A percentile compares a stretch with the other conserved stretches of the same genome.
phyloP scores from a whole-genome alignment of 2,797 vertebrate genomes.

The Tauraco hartlaubi region DNA sequence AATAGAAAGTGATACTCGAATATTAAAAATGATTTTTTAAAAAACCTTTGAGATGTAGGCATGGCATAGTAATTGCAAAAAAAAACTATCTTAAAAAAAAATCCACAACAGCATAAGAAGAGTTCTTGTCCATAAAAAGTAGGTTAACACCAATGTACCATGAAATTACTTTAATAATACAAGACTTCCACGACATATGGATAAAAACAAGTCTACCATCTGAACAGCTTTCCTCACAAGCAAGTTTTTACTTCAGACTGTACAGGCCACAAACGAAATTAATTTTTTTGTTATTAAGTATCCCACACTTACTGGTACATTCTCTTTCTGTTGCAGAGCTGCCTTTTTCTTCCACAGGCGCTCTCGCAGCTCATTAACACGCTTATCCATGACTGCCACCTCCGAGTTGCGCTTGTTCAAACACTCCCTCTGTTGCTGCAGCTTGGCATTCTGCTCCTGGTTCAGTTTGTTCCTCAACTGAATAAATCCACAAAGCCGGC shows the following conservation, averaged over 20 bases:
- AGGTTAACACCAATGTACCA: background rate
- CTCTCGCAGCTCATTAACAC: conserved; percentile 91
- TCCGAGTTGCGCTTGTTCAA: conserved; percentile 92
- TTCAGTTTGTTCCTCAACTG: conserved; percentile 95
- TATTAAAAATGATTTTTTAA: background rate
- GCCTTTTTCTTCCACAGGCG: conserved; percentile 96
- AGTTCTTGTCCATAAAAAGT: background rate
- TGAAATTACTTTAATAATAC: conserved; percentile 28
- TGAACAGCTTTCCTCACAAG: background rate
- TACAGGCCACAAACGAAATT: background rate
- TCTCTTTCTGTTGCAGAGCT: conserved; percentile 92
- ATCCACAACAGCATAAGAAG: fast-evolving
- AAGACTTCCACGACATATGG: background rate
- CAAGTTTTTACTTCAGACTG: background rate
- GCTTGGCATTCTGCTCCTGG: conserved; percentile 90
- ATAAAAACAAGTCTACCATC: background rate
- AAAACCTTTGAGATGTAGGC: background rate
- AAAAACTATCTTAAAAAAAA: background rate
- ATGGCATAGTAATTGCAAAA: background rate
- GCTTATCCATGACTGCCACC: conserved; percentile 91
- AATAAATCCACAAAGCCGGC: conserved; percentile 56
- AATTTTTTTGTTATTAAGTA: background rate
- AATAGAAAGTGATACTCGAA: background rate
- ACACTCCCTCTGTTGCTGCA: conserved; percentile 93
- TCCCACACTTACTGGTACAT: conserved; percentile 86